A percentile compares a stretch with the other conserved stretches of the same genome.
Evolutionary conservation across 1,140 invertebrate species (phyloP).

Genomic region (Chironomus striatipennis): DNA sequence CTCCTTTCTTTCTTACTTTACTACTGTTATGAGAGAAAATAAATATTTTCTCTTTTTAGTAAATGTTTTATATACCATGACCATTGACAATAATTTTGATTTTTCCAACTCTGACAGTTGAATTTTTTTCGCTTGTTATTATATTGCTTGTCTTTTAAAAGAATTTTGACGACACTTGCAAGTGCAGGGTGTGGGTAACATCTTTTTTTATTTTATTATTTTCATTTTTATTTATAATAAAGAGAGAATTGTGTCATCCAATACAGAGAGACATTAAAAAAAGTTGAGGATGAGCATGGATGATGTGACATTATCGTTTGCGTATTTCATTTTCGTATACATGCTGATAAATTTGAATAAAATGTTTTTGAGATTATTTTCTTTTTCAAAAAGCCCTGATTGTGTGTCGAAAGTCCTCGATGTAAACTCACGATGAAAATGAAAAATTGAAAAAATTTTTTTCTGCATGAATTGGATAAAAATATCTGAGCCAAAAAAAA

Average conservation of each 20-base stretch:
- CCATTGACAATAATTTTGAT: conserved; percentile 17
- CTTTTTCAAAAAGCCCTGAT: neutral
- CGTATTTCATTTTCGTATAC: neutral
- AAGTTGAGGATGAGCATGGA: neutral
- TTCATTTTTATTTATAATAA: neutral
- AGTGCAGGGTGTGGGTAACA: neutral
- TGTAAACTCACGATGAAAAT: neutral
- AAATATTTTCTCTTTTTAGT: neutral
- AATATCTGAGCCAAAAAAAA: neutral
- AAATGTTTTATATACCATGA: neutral
- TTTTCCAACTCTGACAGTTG: conserved; percentile 15
- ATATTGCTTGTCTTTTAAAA: neutral
- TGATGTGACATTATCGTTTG: neutral
- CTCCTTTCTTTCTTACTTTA: neutral
- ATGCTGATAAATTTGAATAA: neutral
- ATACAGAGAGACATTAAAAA: neutral
- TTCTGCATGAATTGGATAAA: neutral
- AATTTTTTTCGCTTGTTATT: neutral
- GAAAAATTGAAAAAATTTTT: neutral
- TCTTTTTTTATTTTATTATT: no score
- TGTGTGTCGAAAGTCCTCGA: neutral
- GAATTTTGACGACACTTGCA: neutral
- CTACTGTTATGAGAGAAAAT: no score
- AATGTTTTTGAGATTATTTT: no score
- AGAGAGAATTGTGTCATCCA: neutral